Base-by-base conservation (phyloP, 2,888 invertebrate species). In the Hirtodrosophila alboralis region DNA sequence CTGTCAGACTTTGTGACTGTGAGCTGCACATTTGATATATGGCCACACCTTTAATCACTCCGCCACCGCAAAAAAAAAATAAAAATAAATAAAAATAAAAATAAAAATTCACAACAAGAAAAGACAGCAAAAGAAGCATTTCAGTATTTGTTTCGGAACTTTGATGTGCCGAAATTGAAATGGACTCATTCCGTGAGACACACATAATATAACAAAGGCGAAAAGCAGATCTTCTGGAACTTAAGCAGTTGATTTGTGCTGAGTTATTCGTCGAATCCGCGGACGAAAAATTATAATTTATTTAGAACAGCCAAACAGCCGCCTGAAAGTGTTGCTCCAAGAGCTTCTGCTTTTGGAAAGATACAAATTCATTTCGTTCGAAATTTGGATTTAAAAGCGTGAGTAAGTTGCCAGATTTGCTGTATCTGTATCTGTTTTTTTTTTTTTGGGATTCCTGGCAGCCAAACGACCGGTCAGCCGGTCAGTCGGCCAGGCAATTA, bases 61-160 rank as follows among this genome's bases (percentile, higher is more conserved):
- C 79, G 86, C 79, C 86, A 80, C 79, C 79, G 79, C 79, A 80
- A 76, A n/a, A n/a, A n/a, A n/a, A n/a, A n/a, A n/a, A n/a, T n/a
- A n/a, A n/a, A n/a, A n/a, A n/a, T n/a, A n/a, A n/a, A n/a, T n/a
- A n/a, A n/a, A n/a, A n/a, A n/a, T n/a, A n/a, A n/a, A n/a, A n/a
- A n/a, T n/a, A n/a, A n/a, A 76, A 52, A 57, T 65, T 34, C 58
- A 38, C 56, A 40, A 57, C 45, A 47, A 63, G 36, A 47, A 52
- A 51, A 56, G 40, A 45, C 40, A 44, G 51, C 45, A 26, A 28
- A 28, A 26, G n/a, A 13, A 44, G 23, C 14, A 28, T 43, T 57
- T 36, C 33, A 26, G 34, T 45, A 63, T 70, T 57, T 59, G 13
- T 56, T 58, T 40, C 47, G 37, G 7, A 56, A 59, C 80, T 78